These are phyloP conservation scores for Julus scanicus DNA, from an alignment of 2,888 invertebrate genomes.

Conservation along the genomic window DNA sequence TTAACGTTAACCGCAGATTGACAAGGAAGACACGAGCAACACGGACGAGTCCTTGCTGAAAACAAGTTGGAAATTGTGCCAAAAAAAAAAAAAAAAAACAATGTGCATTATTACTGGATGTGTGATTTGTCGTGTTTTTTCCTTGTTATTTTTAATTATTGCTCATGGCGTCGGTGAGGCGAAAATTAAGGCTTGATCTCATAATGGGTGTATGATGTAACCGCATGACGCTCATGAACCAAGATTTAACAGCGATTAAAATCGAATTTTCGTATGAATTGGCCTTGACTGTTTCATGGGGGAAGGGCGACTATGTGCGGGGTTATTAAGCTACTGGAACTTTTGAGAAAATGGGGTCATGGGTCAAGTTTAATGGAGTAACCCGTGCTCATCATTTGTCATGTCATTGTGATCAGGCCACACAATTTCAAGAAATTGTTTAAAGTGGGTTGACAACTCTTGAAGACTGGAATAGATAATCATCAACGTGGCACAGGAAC, in stretches of 20 bases:
- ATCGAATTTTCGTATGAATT: neutral
- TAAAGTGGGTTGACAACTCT: neutral
- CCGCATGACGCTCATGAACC: neutral
- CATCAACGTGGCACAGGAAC: too few relatives aligned
- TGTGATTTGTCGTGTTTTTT: neutral
- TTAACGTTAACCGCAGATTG: neutral
- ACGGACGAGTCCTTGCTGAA: neutral
- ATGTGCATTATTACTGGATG: constrained; percentile 3
- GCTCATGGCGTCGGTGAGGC: neutral
- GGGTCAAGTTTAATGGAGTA: constrained; percentile 1
- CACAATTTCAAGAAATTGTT: too few relatives aligned
- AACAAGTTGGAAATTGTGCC: neutral
- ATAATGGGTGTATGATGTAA: constrained; percentile 2
- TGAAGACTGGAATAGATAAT: too few relatives aligned
- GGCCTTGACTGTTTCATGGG: neutral
- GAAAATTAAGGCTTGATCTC: neutral
- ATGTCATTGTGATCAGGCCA: too few relatives aligned
- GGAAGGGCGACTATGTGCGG: neutral
- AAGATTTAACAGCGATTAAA: neutral
- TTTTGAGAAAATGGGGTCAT: neutral
- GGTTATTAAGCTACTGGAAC: neutral
- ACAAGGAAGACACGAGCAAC: neutral
- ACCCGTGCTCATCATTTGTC: neutral
- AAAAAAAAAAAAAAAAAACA: neutral
- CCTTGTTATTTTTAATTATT: neutral